Evolutionary conservation across 2,797 vertebrate genomes (phyloP), one percentile per base, ranked within the genome.

Genomic region (Cetoscarus ocellatus): DNA sequence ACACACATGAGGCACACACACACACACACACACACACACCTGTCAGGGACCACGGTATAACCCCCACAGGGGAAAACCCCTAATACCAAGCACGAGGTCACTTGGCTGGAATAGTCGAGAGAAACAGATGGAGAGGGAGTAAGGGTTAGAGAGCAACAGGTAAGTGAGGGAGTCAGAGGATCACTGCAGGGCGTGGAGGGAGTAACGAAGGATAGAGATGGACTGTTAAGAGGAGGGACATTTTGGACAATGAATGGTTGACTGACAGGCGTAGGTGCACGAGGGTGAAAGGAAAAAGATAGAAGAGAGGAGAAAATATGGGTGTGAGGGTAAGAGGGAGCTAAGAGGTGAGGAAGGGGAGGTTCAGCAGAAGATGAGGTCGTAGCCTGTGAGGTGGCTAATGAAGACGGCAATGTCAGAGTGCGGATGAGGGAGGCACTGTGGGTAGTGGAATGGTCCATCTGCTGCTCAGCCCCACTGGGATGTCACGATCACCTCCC

Each of bases 391-490:
- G 71, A 83, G 81, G 58, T 50, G 2, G 67, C 54, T 90, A 89
- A 92, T 89, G 88, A 90, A 85, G 88, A 88, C 44, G 6, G 62
- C 44, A 70, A 68, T 80, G 74, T 77, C 70, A 77, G 68, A 3
- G 18, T 35, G 66, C 58, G 27, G 57, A 42, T 34, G 49, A 51
- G 55, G 71, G 69, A 50, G 63, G 68, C 12, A 52, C 42, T 12
- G 50, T 59, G 57, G 69, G 52, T 44, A 67, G 57, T 8, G 70
- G 73, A 80, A 78, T 42, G 64, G 70, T 83, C 84, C 83, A 86
- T 91, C 88, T 90, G 88, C 80, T 77, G 73, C 82, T 77, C 27
- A 18, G 79, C 67, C 80, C 38, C 44, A 11, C 73, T 82, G 82
- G 85, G 86, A 88, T 60, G 75, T 72, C 61, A 73, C 77, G 61